A percentile compares a stretch with the other conserved stretches of the same genome.
phyloP scores from a whole-genome alignment of 30 jellyfish, hydroid and myxozoan species.

The Mastigias papua region DNA sequence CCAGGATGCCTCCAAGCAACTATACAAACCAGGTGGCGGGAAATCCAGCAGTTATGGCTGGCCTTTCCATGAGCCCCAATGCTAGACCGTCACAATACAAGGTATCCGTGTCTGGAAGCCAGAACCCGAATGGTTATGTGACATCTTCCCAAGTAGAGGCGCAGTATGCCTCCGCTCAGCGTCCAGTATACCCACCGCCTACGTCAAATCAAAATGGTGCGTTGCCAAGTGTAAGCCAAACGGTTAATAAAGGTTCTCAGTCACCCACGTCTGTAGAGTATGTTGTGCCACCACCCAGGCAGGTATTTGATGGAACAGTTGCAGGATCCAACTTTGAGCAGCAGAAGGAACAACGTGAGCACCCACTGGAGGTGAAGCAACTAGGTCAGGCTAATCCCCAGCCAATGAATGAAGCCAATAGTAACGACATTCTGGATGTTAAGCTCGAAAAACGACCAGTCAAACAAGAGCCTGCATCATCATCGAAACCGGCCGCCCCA shows the following conservation, averaged over 20 bases:
- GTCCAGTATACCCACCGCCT: slow-evolving; percentile 32
- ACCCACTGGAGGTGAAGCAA: slow-evolving; percentile 12
- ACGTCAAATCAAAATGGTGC: slow-evolving; percentile 27
- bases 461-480: neutral
- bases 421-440: slow-evolving; percentile 29
- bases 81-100: slow-evolving; percentile 52
- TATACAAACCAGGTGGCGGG: slow-evolving; percentile 1
- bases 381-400: slow-evolving; percentile 31
- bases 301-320: slow-evolving; percentile 16
- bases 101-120: slow-evolving; percentile 63
- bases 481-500: slow-evolving; percentile 10
- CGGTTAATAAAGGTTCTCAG: neutral
- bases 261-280: slow-evolving; percentile 17
- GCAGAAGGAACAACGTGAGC: slow-evolving; percentile 6
- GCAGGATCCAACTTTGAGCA: neutral
- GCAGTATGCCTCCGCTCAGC: slow-evolving; percentile 49
- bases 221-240: slow-evolving; percentile 1
- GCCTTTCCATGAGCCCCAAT: slow-evolving; percentile 53
- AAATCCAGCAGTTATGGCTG: slow-evolving; percentile 39
- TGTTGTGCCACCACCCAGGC: slow-evolving; percentile 59
- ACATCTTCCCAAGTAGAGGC: slow-evolving; percentile 67
- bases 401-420: slow-evolving; percentile 4
- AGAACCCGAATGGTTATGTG: slow-evolving; percentile 45
- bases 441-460: slow-evolving; percentile 55
- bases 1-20: slow-evolving; percentile 25